Base-by-base conservation (phyloP, 1,140 invertebrate genomes). In the Pogonognathellus flavescens region DNA sequence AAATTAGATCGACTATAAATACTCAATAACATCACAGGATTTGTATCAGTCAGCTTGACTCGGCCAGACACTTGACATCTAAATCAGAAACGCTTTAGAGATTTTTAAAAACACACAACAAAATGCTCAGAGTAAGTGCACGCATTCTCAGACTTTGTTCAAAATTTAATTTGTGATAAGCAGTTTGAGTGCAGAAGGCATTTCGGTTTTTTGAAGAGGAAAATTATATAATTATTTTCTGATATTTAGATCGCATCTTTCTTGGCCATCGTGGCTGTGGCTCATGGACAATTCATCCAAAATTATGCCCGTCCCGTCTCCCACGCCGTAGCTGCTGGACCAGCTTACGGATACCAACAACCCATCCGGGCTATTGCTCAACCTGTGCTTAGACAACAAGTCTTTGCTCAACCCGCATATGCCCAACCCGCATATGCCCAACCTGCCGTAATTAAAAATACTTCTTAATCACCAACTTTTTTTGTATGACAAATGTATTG, bases 1-100 rank as follows among this genome's bases (percentile, higher is more conserved):
- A 14, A 76, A 76, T 76, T 50, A 76, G 41, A 50, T 76, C n/a
- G 25, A 76, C 70, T 76, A 76, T 76, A 76, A 76, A 76, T 76
- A 76, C 70, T 50, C 70, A 76, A 76, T 41, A 16, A 18, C 5
- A 49, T n/a, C 14, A 9, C 70, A 18, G 11, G 41, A 41, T 41
- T 41, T 16, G 31, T 50, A 76, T 50, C 70, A 76, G 70, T 76
- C 70, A 76, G 16, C 66, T 70, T 7, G 31, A 76, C 16, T 49
- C 31, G 4, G 14, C n/a, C 41, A 25, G 16, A 70, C 66, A 11
- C 9, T n/a, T 31, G 9, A 50, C 41, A 41, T n/a, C 25, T 49
- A 41, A 18, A 49, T 16, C 0, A 76, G 31, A 3, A 13, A 9
- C n/a, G 25, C 16, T n/a, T 13, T n/a, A n/a, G 8, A 50, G 41